Evolutionary conservation across 2,113 vertebrate genomes (phyloP).

Genomic region (Bungarus multicinctus): DNA sequence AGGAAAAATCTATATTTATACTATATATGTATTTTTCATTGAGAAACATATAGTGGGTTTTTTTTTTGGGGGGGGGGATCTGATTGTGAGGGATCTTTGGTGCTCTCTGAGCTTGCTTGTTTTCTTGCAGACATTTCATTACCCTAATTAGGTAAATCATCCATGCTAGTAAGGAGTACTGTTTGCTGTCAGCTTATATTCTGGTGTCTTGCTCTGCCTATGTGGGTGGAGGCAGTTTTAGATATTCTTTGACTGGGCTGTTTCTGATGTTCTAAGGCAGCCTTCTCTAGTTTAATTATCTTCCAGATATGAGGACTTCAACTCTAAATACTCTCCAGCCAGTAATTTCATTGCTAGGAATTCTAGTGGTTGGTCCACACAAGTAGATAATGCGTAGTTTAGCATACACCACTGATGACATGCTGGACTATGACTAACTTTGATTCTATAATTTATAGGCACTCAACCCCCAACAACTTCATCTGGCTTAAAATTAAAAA

Average conservation of each 20-base stretch:
- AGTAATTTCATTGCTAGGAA: neutral
- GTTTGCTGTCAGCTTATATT: no score
- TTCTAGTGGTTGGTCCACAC: neutral
- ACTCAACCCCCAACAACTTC: neutral
- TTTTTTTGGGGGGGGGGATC: no score
- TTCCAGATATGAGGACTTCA: neutral
- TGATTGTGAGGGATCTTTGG: no score
- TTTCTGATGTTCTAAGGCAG: no score
- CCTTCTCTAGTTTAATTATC: neutral
- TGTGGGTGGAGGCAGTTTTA: no score
- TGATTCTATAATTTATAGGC: neutral
- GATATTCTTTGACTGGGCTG: no score
- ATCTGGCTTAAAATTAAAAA: neutral
- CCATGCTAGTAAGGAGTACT: no score
- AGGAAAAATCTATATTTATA: neutral
- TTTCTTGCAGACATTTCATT: no score
- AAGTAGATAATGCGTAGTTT: neutral
- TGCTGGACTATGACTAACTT: neutral
- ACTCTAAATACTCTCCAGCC: neutral
- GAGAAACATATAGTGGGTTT: neutral
- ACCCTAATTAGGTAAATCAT: no score
- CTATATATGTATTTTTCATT: neutral
- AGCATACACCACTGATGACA: neutral
- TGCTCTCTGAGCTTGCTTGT: no score
- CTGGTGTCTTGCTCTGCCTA: no score